phyloP scores from a whole-genome alignment of 2,113 vertebrate species.

The Holacanthus passer region DNA sequence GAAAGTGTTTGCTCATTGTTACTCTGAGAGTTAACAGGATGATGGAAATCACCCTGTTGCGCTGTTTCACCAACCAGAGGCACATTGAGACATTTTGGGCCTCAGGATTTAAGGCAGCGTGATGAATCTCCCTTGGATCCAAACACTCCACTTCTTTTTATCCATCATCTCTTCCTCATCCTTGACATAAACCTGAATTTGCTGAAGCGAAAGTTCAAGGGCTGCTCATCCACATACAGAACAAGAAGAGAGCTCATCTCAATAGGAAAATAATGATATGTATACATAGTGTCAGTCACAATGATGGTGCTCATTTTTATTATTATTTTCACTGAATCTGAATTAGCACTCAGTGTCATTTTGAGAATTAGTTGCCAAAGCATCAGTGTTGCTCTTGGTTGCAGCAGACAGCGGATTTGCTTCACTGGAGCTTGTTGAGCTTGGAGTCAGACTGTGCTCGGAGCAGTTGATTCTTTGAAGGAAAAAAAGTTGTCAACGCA shows the following conservation, averaged over 20 bases:
- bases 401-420: constrained; percentile 37
- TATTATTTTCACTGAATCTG: not conserved
- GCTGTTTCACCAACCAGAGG: not conserved
- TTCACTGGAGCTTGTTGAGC: constrained; percentile 39
- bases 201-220: not conserved
- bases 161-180: not conserved
- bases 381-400: constrained; percentile 39
- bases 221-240: not conserved
- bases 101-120: not conserved
- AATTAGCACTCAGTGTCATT: not conserved
- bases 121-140: not conserved
- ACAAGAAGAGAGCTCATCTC: not conserved
- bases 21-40: not conserved
- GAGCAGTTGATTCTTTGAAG: constrained; percentile 53
- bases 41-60: not conserved
- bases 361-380: constrained; percentile 1
- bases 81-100: not conserved
- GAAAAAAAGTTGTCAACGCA: constrained; percentile 31
- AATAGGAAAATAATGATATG: not conserved
- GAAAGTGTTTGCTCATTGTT: not conserved
- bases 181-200: not conserved
- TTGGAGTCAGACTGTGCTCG: constrained; percentile 43
- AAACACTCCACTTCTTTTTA: not conserved
- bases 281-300: not conserved
- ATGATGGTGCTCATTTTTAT: too few relatives aligned